These are phyloP conservation scores for Megastigmus dorsalis DNA, from an alignment of 2,888 invertebrate species.

Conservation along the genomic window DNA sequence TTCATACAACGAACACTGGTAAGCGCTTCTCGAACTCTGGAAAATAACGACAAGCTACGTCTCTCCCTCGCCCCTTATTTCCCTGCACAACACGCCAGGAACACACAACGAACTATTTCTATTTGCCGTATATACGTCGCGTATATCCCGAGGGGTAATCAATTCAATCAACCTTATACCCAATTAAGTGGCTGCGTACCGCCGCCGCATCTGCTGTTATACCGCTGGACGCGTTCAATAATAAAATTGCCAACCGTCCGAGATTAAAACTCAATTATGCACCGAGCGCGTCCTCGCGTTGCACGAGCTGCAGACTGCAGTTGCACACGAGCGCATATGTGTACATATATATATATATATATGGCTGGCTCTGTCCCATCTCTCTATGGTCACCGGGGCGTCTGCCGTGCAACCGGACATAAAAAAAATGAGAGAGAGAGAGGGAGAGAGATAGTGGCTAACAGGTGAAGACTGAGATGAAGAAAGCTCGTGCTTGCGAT, in stretches of 20 bases:
- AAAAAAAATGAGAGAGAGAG: too few species aligned
- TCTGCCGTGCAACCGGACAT: too few species aligned
- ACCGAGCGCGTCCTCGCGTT: conserved; percentile 12
- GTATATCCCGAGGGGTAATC: conserved; percentile 35
- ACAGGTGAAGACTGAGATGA: conserved; percentile 15
- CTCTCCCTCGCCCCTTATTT: neutral
- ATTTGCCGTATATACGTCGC: neutral
- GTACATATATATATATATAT: too few species aligned
- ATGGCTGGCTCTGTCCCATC: too few species aligned
- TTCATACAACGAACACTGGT: conserved; percentile 8
- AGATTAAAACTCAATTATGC: conserved; percentile 51
- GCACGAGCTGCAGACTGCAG: neutral
- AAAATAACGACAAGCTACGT: conserved; percentile 17
- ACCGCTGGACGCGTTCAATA: conserved; percentile 32
- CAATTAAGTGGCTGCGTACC: conserved; percentile 35
- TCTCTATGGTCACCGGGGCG: too few species aligned
- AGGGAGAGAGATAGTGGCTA: neutral
- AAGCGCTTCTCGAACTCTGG: neutral
- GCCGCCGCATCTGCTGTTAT: too few species aligned
- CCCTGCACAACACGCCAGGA: neutral
- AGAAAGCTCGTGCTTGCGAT: too few species aligned
- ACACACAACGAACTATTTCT: neutral
- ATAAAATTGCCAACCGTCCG: conserved; percentile 36
- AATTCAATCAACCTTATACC: conserved; percentile 40
- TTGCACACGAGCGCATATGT: neutral